Conservation (phyloP, 2,797 vertebrate genomes). For the Semotilus atromaculatus region DNA sequence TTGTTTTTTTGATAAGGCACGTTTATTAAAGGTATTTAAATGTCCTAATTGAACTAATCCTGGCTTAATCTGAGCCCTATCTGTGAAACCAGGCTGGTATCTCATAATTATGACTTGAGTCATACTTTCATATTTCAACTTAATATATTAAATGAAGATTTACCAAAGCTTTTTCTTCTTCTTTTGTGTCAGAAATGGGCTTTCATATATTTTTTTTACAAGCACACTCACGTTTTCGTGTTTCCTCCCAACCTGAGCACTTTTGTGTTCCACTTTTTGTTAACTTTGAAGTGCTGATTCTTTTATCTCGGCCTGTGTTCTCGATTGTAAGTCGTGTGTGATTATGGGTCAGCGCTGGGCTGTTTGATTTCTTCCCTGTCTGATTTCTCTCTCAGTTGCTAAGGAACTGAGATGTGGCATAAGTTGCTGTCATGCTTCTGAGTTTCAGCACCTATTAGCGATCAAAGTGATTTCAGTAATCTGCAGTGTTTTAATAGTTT, state of each 20-base stretch:
- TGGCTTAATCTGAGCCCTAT: too few relatives aligned
- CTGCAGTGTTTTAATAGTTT: conserved; percentile 11
- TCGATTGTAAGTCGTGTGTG: conserved; percentile 14
- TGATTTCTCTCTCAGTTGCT: conserved; percentile 52
- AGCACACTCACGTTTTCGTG: neutral
- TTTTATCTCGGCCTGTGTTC: neutral
- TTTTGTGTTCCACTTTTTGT: conserved; percentile 3
- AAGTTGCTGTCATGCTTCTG: conserved; percentile 8
- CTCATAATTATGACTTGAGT: too few relatives aligned
- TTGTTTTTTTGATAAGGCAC: too few relatives aligned
- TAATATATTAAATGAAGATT: neutral
- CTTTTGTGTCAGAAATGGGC: too few relatives aligned
- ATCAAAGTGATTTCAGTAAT: conserved; percentile 21
- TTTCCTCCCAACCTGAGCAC: neutral
- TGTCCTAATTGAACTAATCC: too few relatives aligned
- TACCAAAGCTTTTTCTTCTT: neutral
- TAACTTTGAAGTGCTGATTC: neutral
- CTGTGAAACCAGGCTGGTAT: too few relatives aligned
- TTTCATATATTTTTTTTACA: neutral
- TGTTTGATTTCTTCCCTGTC: conserved; percentile 17
- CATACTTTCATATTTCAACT: too few relatives aligned
- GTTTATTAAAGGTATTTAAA: too few relatives aligned
- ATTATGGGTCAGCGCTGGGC: conserved; percentile 20
- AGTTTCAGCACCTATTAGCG: conserved; percentile 28
- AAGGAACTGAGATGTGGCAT: conserved; percentile 48